Conservation (phyloP, 2,888 invertebrate species). For the Eilema sororculum region DNA sequence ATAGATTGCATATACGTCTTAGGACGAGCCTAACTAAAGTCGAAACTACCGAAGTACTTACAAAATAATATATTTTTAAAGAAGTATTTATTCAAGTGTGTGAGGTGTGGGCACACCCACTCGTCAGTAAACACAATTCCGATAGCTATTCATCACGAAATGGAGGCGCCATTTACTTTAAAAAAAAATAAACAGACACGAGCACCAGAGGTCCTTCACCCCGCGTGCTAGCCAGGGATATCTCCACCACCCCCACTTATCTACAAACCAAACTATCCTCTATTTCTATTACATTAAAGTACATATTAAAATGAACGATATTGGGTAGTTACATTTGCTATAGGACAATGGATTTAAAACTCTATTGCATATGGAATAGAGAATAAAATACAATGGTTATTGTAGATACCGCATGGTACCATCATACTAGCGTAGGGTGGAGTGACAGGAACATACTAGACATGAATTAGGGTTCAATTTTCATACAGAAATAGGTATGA, state of each 20-base stretch:
- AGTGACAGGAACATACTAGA: not conserved
- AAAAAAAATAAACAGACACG: conserved; percentile 2
- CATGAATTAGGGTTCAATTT: not conserved
- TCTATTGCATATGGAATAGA: not conserved
- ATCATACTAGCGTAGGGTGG: not conserved
- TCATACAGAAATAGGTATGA: not conserved
- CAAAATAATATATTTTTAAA: not conserved
- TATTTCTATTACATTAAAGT: not conserved
- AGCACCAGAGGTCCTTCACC: conserved; percentile 9
- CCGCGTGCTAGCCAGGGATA: conserved; percentile 6
- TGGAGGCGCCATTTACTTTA: not conserved
- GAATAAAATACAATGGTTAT: conserved; percentile 5
- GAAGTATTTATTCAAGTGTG: not conserved
- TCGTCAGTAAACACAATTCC: not conserved
- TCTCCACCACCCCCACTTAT: not conserved
- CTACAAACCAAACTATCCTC: not conserved
- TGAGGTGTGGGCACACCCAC: too few relatives aligned
- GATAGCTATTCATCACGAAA: conserved; percentile 1
- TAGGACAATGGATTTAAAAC: not conserved
- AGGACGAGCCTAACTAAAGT: too few relatives aligned
- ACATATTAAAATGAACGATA: conserved; percentile 1
- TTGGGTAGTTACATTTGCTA: not conserved
- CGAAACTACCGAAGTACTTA: not conserved
- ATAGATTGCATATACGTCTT: too few relatives aligned
- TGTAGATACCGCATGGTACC: conserved; percentile 6